Base-by-base conservation (phyloP, 2,797 vertebrate species). In the Artibeus lituratus region DNA sequence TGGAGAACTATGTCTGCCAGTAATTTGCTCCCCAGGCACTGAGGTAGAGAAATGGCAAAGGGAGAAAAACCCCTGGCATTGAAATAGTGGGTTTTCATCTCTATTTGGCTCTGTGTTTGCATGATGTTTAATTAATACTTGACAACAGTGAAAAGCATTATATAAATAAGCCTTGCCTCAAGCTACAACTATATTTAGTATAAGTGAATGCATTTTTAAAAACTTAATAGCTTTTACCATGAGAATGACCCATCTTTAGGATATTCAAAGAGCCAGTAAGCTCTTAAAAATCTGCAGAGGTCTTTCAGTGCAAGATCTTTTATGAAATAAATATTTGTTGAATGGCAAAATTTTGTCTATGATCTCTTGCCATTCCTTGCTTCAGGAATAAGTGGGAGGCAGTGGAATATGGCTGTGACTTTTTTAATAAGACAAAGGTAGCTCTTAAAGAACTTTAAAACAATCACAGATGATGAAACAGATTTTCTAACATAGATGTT, bases 121-220 rank as follows among this genome's bases (percentile, higher is more conserved):
- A 22, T 74, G 78, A 57, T 76, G 55, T 88, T 81, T 80, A 81
- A 67, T 93, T 86, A 86, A 85, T 76, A 77, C 91, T 90, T 73
- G n/a, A 91, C 44, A 65, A 84, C 24, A 81, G 44, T 72, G 53
- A 88, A 81, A 89, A 81, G 21, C n/a, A 72, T 77, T 39, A 76
- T 72, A 65, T 47, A 55, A 76, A 74, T 85, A 69, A 88, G 22
- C 1, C 44, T 87, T 84, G 39, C 37, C 78, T 83, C 37, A 44
- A 51, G 73, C 87, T 82, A 67, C 70, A 80, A 70, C 67, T 81
- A 44, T 96, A 59, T 80, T 96, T 88, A 82, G 51, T 89, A 65
- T 57, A 95, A 91, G n/a, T 51, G 14, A 85, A 65, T 93, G 44
- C 3, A 39, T 91, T 95, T 93, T 93, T 14, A 10, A 84, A 94